A percentile compares a stretch with the other conserved stretches of the same genome.
These are phyloP conservation scores for Mnemiopsis leidyi DNA, from an alignment of 37 sponge, comb jelly and placozoan genomes.

Conservation along the genomic window DNA sequence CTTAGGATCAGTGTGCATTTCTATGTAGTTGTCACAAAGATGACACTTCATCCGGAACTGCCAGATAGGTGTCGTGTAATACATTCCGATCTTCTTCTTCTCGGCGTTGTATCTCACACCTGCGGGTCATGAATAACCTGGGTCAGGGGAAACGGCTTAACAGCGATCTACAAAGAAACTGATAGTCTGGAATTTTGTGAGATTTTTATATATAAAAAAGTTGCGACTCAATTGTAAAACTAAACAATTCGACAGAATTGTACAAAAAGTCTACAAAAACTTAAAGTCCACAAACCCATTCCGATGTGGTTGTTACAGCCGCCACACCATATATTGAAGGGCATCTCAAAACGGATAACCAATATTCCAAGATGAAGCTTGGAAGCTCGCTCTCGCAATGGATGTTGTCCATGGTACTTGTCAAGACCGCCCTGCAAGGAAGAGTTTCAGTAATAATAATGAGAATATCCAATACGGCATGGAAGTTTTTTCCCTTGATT, in stretches of 20 bases:
- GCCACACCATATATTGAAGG: constrained; percentile 98
- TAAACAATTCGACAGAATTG: no score
- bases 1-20: constrained; percentile 97
- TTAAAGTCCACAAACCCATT: constrained; percentile 77
- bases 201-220: no score
- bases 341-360: constrained; percentile 93
- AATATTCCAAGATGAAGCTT: constrained; percentile 94
- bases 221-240: no score
- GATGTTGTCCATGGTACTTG: constrained; percentile 89
- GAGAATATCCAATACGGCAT: no score
- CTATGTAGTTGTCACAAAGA: constrained; percentile 95
- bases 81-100: constrained; percentile 86
- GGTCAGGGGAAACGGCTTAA: no score
- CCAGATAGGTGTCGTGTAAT: constrained; percentile 96
- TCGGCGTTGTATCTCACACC: constrained; percentile 98
- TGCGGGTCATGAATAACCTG: no score
- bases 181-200: no score
- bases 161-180: no score
- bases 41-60: constrained; percentile 99
- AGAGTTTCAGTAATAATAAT: no score
- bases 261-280: no score
- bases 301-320: constrained; percentile 97
- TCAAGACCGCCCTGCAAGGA: constrained; percentile 86
- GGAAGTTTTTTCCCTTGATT: no score
- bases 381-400: constrained; percentile 90